Evolutionary conservation across 1,140 invertebrate genomes (phyloP).

Genomic region (Temnothorax curvispinosus): DNA sequence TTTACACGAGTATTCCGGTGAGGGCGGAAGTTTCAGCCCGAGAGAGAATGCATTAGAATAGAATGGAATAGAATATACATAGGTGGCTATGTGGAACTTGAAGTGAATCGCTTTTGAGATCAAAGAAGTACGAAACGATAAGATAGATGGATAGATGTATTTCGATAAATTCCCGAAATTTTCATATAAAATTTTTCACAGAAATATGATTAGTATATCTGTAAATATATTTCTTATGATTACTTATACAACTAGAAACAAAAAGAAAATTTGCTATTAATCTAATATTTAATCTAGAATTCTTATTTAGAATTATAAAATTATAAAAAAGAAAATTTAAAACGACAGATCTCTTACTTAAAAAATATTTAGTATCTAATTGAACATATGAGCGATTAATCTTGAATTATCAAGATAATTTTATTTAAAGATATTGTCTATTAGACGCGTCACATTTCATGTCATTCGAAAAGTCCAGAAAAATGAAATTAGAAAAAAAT

Average conservation of each 20-base stretch:
- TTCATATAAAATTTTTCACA: neutral
- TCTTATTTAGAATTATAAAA: neutral
- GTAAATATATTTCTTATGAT: neutral
- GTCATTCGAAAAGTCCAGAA: neutral
- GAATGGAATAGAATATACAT: slow-evolving; percentile 51
- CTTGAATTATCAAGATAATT: neutral
- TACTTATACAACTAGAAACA: neutral
- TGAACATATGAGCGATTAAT: neutral
- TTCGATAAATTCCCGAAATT: neutral
- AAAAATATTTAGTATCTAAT: neutral
- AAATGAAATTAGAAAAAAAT: neutral
- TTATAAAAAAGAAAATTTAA: neutral
- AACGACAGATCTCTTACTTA: neutral
- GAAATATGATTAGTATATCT: neutral
- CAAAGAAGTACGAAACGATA: neutral
- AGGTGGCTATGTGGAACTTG: slow-evolving; percentile 16
- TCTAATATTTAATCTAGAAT: neutral
- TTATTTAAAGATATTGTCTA: neutral
- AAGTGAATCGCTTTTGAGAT: neutral
- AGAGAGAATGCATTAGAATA: slow-evolving; percentile 56
- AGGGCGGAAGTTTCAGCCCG: slow-evolving; percentile 46
- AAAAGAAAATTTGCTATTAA: neutral
- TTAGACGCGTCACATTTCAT: neutral
- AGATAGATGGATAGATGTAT: neutral
- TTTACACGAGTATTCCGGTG: slow-evolving; percentile 37